Evolutionary conservation across 1,140 invertebrate species (phyloP), one percentile per base, ranked within the genome.

Genomic region (Drosophila kurseongensis): DNA sequence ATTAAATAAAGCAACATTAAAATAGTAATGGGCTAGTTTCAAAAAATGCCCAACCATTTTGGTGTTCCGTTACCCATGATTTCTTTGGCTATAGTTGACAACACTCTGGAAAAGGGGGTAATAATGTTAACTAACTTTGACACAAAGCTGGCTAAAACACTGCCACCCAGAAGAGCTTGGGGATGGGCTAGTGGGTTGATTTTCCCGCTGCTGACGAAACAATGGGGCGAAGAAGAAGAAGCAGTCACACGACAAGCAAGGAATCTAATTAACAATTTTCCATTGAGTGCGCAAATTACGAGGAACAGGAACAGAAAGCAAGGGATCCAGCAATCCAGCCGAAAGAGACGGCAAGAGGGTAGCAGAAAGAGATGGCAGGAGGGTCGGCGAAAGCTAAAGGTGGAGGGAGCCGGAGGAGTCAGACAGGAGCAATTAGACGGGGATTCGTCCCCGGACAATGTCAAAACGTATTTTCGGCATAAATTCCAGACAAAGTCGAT

Each of bases 231-330:
- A 55, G 48, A 54, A 78, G 77, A 67, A 59, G 68, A 73, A 62
- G 59, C 80, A 88, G 82, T 86, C 82, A 81, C 78, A 88, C 83
- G 76, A 86, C 83, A 86, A 80, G 67, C 80, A 83, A 89, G 84
- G 85, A 89, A 89, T 89, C 84, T 89, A 89, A 89, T 89, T 89
- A 89, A 89, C 84, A 89, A 89, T 89, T 89, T 89, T 89, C 80
- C 84, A 89, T 89, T 89, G 85, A 89, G 80, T 86, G 83, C 84
- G 83, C 83, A 86, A 86, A 86, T 86, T 86, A 86, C 83, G 84
- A 80, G 63, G 68, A 81, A 82, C 58, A 62, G 73, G 36, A 65
- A 32, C 65, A 10, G 54, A 58, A 58, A 45, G 32, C 36, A 23
- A 35, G 18, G 58, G 38, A 8, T 44, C 13, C 18, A 32, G 14